Evolutionary conservation across 2,888 invertebrate genomes (phyloP).

Genomic region (Oegoconia quadripuncta): DNA sequence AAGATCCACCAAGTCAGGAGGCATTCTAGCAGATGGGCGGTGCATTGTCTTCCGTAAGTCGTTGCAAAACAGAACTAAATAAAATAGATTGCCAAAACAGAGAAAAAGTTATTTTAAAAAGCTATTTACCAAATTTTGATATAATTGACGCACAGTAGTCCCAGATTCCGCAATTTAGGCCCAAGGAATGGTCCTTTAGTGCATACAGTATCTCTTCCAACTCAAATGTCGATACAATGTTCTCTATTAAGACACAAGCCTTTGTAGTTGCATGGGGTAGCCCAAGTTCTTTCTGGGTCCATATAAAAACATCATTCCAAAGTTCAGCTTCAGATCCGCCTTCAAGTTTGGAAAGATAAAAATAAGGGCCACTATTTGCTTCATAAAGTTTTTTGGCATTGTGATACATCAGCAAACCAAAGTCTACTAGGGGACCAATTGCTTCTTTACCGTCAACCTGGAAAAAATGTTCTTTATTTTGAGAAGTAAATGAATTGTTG

Average conservation of each 20-base stretch:
- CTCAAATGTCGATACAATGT: constrained; percentile 83
- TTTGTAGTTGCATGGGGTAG: constrained; percentile 82
- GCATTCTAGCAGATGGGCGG: too few species aligned
- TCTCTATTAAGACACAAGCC: constrained; percentile 86
- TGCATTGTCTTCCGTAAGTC: too few species aligned
- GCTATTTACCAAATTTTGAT: constrained; percentile 78
- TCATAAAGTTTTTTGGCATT: constrained; percentile 75
- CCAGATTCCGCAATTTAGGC: constrained; percentile 87
- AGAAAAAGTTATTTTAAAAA: background rate
- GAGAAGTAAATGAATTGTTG: too few species aligned
- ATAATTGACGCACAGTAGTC: constrained; percentile 85
- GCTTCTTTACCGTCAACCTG: constrained; percentile 80
- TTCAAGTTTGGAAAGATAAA: constrained; percentile 86
- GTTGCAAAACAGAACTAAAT: too few species aligned
- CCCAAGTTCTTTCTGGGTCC: constrained; percentile 76
- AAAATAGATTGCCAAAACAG: too few species aligned
- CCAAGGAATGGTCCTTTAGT: constrained; percentile 82
- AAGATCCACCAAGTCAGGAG: too few species aligned
- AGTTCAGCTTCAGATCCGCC: constrained; percentile 81
- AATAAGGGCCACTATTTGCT: constrained; percentile 81
- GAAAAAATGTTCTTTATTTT: constrained; percentile 17
- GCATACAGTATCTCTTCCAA: constrained; percentile 84
- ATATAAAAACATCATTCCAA: constrained; percentile 85
- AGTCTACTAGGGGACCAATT: constrained; percentile 84
- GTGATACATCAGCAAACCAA: constrained; percentile 83